phyloP scores from a whole-genome alignment of 2,113 vertebrate species.

The Eubucco bourcierii region DNA sequence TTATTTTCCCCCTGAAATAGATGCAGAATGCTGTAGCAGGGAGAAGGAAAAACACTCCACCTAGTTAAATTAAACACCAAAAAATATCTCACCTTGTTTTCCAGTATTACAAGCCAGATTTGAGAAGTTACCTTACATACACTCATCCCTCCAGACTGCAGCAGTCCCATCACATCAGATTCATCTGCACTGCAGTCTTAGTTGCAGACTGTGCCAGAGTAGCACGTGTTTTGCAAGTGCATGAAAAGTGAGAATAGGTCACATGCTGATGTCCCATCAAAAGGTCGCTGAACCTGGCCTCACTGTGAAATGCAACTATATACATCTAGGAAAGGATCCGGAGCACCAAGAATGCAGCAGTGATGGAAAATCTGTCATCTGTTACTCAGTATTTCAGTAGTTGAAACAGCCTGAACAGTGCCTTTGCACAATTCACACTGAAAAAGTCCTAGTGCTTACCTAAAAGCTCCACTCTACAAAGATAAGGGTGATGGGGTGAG shows the following conservation, averaged over 20 bases:
- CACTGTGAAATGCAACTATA: neutral
- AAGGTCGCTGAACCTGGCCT: neutral
- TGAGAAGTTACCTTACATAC: neutral
- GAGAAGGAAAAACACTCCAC: neutral
- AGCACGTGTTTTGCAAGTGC: neutral
- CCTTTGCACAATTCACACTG: neutral
- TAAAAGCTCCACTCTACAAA: neutral
- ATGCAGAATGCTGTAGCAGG: neutral
- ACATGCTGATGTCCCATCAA: neutral
- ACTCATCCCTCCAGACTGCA: neutral
- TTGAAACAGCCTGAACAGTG: neutral
- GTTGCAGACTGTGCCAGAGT: slow-evolving; percentile 18
- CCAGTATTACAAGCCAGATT: neutral
- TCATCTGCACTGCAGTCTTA: slow-evolving; percentile 18
- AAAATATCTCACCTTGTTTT: neutral
- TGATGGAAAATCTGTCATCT: neutral
- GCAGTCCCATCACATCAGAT: neutral
- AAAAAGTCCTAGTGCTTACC: neutral
- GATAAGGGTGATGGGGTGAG: neutral
- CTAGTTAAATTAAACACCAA: neutral
- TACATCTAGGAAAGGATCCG: neutral
- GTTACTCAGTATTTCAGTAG: neutral
- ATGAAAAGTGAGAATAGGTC: neutral
- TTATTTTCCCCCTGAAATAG: neutral
- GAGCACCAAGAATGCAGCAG: neutral